Percentiles rank a stretch among this genome's conserved stretches.
Evolutionary conservation across 2,797 vertebrate genomes (phyloP).

Genomic region (Myotis daubentonii): DNA sequence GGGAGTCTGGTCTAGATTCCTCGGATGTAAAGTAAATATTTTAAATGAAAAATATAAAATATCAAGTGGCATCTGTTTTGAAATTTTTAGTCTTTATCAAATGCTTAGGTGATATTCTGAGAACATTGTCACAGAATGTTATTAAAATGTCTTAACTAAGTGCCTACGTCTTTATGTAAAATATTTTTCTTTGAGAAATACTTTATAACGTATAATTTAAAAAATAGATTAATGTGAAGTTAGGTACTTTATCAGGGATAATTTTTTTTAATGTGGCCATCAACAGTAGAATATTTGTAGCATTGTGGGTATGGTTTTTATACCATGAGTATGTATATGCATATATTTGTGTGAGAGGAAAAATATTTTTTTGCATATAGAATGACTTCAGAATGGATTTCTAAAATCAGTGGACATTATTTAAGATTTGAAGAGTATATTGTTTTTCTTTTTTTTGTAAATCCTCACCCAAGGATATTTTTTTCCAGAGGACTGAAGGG

Average conservation of each 20-base stretch:
- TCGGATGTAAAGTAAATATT: constrained; percentile 29
- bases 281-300: neutral
- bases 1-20: neutral
- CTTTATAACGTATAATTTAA: constrained; percentile 33
- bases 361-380: neutral
- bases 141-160: neutral
- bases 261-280: neutral
- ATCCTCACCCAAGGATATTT: too few species aligned
- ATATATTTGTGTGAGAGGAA: neutral
- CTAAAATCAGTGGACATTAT: constrained; percentile 1
- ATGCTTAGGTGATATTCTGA: constrained; percentile 32
- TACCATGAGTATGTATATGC: neutral
- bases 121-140: neutral
- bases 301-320: neutral
- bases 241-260: neutral
- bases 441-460: neutral
- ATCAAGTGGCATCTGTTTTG: neutral
- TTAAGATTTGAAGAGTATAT: neutral
- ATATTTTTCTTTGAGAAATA: constrained; percentile 53
- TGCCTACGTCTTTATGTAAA: neutral
- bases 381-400: constrained; percentile 49
- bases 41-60: neutral
- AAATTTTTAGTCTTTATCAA: constrained; percentile 41
- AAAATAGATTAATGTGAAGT: neutral
- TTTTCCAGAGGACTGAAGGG: too few species aligned